A percentile compares a stretch with the other conserved stretches of the same genome.
phyloP scores from a whole-genome alignment of 2,113 vertebrate species.

The Cyrtonyx montezumae region DNA sequence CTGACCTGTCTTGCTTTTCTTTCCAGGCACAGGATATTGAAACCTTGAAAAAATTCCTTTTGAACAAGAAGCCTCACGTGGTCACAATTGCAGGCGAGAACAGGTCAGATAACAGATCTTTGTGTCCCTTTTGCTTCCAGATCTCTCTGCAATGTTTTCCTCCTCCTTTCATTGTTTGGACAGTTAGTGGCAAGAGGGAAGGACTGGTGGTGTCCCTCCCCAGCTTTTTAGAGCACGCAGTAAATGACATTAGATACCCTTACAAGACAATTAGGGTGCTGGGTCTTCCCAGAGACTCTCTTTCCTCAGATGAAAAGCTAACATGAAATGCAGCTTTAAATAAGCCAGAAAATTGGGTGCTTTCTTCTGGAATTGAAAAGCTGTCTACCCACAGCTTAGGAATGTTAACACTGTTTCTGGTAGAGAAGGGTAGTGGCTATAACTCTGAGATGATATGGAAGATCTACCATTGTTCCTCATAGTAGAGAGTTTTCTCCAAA shows the following conservation, averaged over 20 bases:
- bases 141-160: neutral
- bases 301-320: neutral
- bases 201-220: neutral
- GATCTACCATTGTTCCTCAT: neutral
- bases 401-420: neutral
- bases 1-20: neutral
- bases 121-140: neutral
- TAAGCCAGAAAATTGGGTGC: neutral
- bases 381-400: neutral
- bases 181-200: neutral
- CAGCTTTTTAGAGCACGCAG: neutral
- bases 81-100: constrained; percentile 94
- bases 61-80: constrained; percentile 95
- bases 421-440: neutral
- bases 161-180: neutral
- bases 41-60: constrained; percentile 93
- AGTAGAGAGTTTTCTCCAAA: neutral
- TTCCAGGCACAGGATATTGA: constrained; percentile 91
- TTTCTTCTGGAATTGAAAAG: neutral
- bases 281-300: neutral
- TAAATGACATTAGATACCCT: neutral
- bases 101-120: constrained; percentile 77
- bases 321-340: neutral
- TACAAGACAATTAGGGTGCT: neutral
- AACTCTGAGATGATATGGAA: neutral